Evolutionary conservation across 1,140 invertebrate genomes (phyloP), one percentile per base, ranked within the genome.

Genomic region (Argopecten irradians): DNA sequence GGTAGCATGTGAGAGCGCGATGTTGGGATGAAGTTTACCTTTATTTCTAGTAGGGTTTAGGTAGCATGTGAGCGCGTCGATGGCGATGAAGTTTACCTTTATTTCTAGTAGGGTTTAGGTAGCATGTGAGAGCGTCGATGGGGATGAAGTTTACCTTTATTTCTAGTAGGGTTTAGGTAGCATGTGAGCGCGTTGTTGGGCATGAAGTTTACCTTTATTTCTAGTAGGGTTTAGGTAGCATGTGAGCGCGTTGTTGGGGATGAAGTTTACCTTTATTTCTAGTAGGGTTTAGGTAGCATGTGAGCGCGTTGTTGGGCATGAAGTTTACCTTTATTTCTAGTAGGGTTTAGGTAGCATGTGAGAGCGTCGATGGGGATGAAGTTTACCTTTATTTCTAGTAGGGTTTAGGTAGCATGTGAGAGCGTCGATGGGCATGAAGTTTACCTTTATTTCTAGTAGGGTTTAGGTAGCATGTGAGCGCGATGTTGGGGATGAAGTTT

Each of bases 101-200:
- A 85, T 94, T 95, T 90, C 92, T 95, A 35, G 93, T 93, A 86
- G 96, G 96, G 92, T 96, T 96, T 22, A 95, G 91, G 96, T 99
- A 99, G 96, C 99, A 99, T 55, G 98, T 98, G 90, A 99, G 97
- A 28, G 99, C 99, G 96, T 99, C 99, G 82, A n/a, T n/a, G n/a
- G n/a, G n/a, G n/a, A n/a, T n/a, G 28, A 32, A 13, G 41, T 19
- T 71, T 90, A 93, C 92, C 92, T 92, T 93, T 93, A 85, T 94
- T 95, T 90, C 92, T 95, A 35, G 93, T 93, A 86, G 96, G 96
- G 92, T 96, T 96, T 22, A 95, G 91, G 96, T 99, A 99, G 96
- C 99, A 99, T 55, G 98, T n/a, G n/a, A n/a, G n/a, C n/a, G n/a
- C n/a, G n/a, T 98, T 99, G 93, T 98, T 97, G 35, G 98, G 98